Percentiles rank a stretch among this genome's conserved stretches.
Evolutionary conservation across 92 coral and sea anemone genomes (phyloP).

Genomic region (Siderastrea radians): DNA sequence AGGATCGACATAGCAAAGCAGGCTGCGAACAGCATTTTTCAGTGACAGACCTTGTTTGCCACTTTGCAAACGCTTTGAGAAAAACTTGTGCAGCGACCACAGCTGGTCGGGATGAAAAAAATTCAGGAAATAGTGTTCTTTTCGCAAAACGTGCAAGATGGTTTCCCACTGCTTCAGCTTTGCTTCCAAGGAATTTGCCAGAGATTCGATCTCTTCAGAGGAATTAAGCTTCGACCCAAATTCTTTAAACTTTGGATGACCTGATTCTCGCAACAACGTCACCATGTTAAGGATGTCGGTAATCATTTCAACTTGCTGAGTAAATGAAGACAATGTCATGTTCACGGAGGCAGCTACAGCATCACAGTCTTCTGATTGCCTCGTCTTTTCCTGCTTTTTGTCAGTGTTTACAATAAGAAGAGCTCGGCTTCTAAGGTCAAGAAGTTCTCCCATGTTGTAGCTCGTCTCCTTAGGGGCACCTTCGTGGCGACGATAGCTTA

Average conservation of each 20-base stretch:
- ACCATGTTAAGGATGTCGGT: conserved; percentile 74
- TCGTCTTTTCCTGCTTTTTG: conserved; percentile 42
- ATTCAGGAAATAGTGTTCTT: conserved; percentile 78
- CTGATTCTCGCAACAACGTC: conserved; percentile 73
- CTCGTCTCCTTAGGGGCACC: conserved; percentile 57
- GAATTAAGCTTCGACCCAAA: conserved; percentile 75
- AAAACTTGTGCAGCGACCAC: conserved; percentile 75
- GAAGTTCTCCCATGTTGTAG: conserved; percentile 82
- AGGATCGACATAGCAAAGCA: conserved; percentile 84
- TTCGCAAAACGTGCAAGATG: conserved; percentile 57
- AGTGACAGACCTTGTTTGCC: conserved; percentile 1
- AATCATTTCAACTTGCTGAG: conserved; percentile 80
- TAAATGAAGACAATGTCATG: conserved; percentile 71
- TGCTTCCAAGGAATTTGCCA: conserved; percentile 38
- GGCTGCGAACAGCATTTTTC: background rate
- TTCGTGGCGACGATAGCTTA: conserved; percentile 78
- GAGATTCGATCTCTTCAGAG: conserved; percentile 54
- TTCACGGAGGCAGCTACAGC: conserved; percentile 19
- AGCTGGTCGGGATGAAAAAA: conserved; percentile 91
- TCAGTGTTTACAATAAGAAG: conserved; percentile 92
- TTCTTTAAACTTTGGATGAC: conserved; percentile 60
- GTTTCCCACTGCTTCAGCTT: conserved; percentile 72
- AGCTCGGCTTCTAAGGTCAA: conserved; percentile 96
- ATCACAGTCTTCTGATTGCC: conserved; percentile 3
- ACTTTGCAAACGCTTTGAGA: conserved; percentile 20